Base-by-base conservation (phyloP, 2,797 vertebrate species). In the Scomberomorus guttatus region DNA sequence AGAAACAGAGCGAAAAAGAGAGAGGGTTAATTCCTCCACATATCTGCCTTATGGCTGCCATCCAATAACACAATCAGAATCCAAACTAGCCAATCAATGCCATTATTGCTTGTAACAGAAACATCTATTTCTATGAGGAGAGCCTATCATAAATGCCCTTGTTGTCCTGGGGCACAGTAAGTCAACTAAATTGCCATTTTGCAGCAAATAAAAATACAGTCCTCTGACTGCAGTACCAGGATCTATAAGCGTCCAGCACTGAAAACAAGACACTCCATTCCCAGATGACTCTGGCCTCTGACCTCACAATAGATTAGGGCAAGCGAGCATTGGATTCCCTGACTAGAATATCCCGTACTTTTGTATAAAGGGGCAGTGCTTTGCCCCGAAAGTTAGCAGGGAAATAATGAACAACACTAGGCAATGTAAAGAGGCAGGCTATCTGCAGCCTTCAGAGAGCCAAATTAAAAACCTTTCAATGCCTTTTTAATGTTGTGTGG, bases 41-140 rank as follows among this genome's bases (percentile, higher is more conserved):
- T 37, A 71, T 78, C 66, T 84, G 68, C 42, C 66, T 69, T 18
- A 63, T 59, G 57, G 67, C 75, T 55, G 66, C 79, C 50, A 52
- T 79, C 76, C 80, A 88, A 72, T 82, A 79, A 72, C 44, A 48
- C 51, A 82, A 89, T 84, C 58, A 84, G 18, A 68, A 71, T 1
- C 64, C 62, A 84, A 83, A 82, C 58, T 62, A 87, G 52, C 51
- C 72, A 83, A 82, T 87, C 83, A 75, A 71, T 84, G 56, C 72
- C 8, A 27, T 76, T 62, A 84, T 63, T 64, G 71, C 69, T 67
- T 64, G 22, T 50, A 75, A 72, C 42, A 60, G 65, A 86, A 84
- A 75, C 70, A 87, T 87, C 55, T 55, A 87, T 85, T 67, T 69
- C 29, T 37, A 81, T 68, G 59, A 87, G 25, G 20, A n/a, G 56